A percentile compares a stretch with the other conserved stretches of the same genome.
These are phyloP conservation scores for Oenanthe melanoleuca DNA, from an alignment of 2,113 vertebrate species.

Conservation along the genomic window DNA sequence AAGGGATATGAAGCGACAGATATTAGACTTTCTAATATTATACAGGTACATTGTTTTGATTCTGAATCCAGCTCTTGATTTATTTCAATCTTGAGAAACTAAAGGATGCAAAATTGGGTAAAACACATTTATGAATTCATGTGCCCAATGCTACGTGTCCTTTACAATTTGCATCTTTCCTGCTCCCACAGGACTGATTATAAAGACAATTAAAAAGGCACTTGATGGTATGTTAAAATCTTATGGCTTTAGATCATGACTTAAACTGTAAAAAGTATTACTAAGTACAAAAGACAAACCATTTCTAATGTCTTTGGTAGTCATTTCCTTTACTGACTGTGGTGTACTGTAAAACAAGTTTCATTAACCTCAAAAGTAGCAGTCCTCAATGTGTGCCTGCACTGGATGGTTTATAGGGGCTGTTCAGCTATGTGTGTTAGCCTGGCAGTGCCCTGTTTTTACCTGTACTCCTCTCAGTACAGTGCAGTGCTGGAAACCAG, in stretches of 20 bases:
- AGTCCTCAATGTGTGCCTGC: background rate
- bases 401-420: background rate
- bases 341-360: background rate
- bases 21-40: background rate
- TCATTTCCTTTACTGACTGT: background rate
- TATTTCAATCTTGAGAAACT: background rate
- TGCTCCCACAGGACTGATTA: background rate
- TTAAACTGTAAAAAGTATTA: background rate
- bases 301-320: background rate
- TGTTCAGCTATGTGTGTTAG: background rate
- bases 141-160: rapidly evolving
- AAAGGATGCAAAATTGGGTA: background rate
- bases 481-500: background rate
- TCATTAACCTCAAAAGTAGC: background rate
- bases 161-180: background rate
- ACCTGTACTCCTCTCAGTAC: background rate
- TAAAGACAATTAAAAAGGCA: background rate
- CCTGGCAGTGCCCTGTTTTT: background rate
- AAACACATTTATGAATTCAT: background rate
- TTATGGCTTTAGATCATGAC: background rate
- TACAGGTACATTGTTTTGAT: background rate
- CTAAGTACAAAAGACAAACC: background rate
- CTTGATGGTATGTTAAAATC: background rate
- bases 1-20: background rate
- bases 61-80: background rate